phyloP scores from a whole-genome alignment of 2,888 invertebrate species.

The Andrena haemorrhoa region DNA sequence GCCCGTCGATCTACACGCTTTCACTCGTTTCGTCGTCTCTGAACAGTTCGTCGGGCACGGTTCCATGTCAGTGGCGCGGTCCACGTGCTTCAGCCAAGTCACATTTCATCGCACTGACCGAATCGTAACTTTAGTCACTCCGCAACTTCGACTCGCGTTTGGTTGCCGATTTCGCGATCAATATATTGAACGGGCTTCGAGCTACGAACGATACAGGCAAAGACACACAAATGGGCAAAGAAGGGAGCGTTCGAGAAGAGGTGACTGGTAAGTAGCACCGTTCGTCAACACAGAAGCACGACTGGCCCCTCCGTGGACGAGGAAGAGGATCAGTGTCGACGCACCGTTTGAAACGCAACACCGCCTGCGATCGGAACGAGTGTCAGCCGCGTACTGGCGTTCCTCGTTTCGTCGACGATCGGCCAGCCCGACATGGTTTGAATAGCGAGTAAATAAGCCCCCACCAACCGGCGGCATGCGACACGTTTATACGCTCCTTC shows the following conservation, averaged over 20 bases:
- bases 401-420: conserved; percentile 57
- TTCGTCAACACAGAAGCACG: conserved; percentile 8
- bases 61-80: conserved; percentile 29
- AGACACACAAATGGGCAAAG: not conserved
- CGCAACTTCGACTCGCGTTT: not conserved
- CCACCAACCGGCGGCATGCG: conserved; percentile 53
- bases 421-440: conserved; percentile 60
- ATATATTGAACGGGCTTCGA: no score
- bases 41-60: not conserved
- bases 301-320: not conserved
- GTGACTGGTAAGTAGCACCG: not conserved
- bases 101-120: not conserved
- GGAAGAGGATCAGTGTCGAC: not conserved
- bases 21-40: conserved; percentile 4
- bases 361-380: conserved; percentile 46
- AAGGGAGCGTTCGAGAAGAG: not conserved
- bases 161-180: no score
- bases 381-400: conserved; percentile 63
- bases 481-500: conserved; percentile 54
- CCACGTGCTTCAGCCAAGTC: conserved; percentile 6
- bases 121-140: not conserved
- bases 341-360: conserved; percentile 16
- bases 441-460: conserved; percentile 74
- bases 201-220: not conserved
- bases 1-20: conserved; percentile 8